Evolutionary conservation across 2,113 vertebrate species (phyloP).

Genomic region (Scomber colias): DNA sequence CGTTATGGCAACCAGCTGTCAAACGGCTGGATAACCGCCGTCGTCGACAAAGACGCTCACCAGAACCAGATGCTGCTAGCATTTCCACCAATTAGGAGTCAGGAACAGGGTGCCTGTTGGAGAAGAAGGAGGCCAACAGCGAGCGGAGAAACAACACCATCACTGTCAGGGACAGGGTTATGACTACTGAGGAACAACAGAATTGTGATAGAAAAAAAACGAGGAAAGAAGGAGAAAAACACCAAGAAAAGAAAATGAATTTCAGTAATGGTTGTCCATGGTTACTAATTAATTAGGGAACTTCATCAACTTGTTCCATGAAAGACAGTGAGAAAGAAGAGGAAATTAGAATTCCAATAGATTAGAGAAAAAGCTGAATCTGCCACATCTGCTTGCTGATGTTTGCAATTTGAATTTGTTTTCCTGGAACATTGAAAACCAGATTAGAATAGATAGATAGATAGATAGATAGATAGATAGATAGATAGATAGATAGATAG

Average conservation of each 20-base stretch:
- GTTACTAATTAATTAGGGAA: slow-evolving; percentile 60
- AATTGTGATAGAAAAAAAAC: slow-evolving; percentile 4
- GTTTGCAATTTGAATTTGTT: slow-evolving; percentile 13
- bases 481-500: too few relatives aligned
- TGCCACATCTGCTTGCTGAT: slow-evolving; percentile 12
- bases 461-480: slow-evolving; percentile 20
- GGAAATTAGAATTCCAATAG: neutral
- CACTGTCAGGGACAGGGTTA: slow-evolving; percentile 66
- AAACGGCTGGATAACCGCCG: slow-evolving; percentile 68
- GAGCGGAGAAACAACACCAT: slow-evolving; percentile 69
- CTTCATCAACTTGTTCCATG: slow-evolving; percentile 57
- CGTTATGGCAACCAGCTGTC: slow-evolving; percentile 75
- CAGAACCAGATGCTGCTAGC: slow-evolving; percentile 75
- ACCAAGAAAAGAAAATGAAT: slow-evolving; percentile 39
- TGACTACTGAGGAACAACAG: slow-evolving; percentile 61
- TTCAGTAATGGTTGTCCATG: slow-evolving; percentile 45
- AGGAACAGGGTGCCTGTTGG: slow-evolving; percentile 53
- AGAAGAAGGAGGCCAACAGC: slow-evolving; percentile 52
- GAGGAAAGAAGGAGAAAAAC: slow-evolving; percentile 30
- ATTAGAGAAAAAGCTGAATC: slow-evolving; percentile 5
- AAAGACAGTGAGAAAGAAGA: slow-evolving; percentile 29
- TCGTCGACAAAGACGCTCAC: slow-evolving; percentile 65
- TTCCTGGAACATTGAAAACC: slow-evolving; percentile 44
- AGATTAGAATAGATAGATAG: slow-evolving; percentile 10
- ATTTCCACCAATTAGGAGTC: slow-evolving; percentile 81